Conservation (phyloP, 1,140 invertebrate genomes). For the Conus betulinus region DNA sequence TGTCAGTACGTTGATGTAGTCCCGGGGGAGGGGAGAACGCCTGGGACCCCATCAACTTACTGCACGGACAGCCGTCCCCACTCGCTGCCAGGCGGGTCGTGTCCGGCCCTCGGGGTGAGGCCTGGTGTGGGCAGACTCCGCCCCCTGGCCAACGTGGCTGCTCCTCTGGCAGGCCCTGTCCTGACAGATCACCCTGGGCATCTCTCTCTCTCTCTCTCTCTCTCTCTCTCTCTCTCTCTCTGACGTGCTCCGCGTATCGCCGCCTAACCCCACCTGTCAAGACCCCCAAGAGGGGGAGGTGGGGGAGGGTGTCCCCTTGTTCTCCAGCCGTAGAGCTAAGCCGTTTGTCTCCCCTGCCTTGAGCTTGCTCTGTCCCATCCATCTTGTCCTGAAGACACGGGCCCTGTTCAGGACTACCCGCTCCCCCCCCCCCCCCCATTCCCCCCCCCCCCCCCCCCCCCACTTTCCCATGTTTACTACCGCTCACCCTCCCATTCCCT, state of each 20-base stretch:
- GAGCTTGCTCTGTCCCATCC: not conserved
- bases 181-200: too few species aligned
- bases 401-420: not conserved
- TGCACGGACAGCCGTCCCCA: conserved; percentile 46
- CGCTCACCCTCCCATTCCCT: not conserved
- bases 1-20: conserved; percentile 71
- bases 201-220: too few species aligned
- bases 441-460: too few species aligned
- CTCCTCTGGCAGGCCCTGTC: not conserved
- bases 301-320: too few species aligned
- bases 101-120: too few species aligned
- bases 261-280: too few species aligned
- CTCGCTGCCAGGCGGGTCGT: not conserved
- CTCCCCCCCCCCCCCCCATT: too few species aligned
- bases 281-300: too few species aligned
- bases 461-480: not conserved
- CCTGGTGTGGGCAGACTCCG: not conserved
- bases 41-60: conserved; percentile 73
- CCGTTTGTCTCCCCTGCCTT: not conserved
- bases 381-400: not conserved
- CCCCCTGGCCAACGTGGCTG: not conserved
- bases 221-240: too few species aligned
- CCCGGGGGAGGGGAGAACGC: conserved; percentile 61
- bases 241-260: too few species aligned
- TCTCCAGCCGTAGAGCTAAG: too few species aligned